These are phyloP conservation scores for Baccha elongata DNA, from an alignment of 2,888 invertebrate species.

Conservation along the genomic window DNA sequence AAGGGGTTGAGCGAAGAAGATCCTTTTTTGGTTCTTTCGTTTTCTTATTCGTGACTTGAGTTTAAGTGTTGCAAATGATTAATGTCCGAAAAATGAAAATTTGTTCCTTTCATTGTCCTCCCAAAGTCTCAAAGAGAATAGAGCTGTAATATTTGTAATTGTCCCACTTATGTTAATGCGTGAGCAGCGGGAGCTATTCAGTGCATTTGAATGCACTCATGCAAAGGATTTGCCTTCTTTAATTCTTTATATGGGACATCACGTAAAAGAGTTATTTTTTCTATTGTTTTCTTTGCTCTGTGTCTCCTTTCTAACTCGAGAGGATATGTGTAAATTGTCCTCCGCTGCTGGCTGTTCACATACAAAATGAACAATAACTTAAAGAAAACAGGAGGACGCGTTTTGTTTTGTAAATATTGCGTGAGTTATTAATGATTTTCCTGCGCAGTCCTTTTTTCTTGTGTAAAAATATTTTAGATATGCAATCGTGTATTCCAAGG, in stretches of 20 bases:
- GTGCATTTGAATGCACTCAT: slow-evolving; percentile 71
- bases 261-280: slow-evolving; percentile 10
- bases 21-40: slow-evolving; percentile 2
- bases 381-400: slow-evolving; percentile 76
- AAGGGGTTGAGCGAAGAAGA: slow-evolving; percentile 51
- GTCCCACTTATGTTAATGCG: slow-evolving; percentile 78
- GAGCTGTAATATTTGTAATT: slow-evolving; percentile 82
- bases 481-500: slow-evolving; percentile 9
- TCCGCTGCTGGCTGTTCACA: slow-evolving; percentile 24
- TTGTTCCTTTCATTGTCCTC: slow-evolving; percentile 61
- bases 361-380: slow-evolving; percentile 16
- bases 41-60: slow-evolving; percentile 47
- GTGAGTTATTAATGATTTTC: slow-evolving; percentile 80
- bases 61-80: slow-evolving; percentile 71
- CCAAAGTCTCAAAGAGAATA: slow-evolving; percentile 78
- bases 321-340: slow-evolving; percentile 34
- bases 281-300: slow-evolving; percentile 12
- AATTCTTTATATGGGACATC: slow-evolving; percentile 37
- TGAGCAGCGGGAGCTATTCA: slow-evolving; percentile 36
- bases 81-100: slow-evolving; percentile 74
- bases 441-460: slow-evolving; percentile 45
- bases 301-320: slow-evolving; percentile 35
- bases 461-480: slow-evolving; percentile 11
- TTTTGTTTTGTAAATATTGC: slow-evolving; percentile 83
- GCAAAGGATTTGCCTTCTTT: slow-evolving; percentile 70